Evolutionary conservation across 53 echinoderm and acorn worm species (phyloP), one percentile per base, ranked within the genome.

Genomic region (Pentamera pediparva): DNA sequence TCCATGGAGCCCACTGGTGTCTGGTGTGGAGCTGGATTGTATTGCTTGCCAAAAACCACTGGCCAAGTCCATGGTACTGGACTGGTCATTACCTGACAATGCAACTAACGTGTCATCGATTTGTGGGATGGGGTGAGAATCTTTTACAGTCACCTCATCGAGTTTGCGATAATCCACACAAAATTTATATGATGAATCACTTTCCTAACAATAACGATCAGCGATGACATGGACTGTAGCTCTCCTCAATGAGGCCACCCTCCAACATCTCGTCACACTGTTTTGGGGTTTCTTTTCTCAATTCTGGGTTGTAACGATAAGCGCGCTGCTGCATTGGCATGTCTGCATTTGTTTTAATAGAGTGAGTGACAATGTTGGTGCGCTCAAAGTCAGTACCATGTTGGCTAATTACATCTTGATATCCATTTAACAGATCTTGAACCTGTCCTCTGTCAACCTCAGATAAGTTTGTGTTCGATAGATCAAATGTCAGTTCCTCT

Each of bases 1-100:
- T n/a, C n/a, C n/a, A n/a, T n/a, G n/a, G n/a, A n/a, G n/a, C n/a
- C n/a, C n/a, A n/a, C n/a, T n/a, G n/a, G n/a, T n/a, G n/a, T n/a
- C n/a, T n/a, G n/a, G n/a, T n/a, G n/a, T n/a, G n/a, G n/a, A n/a
- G n/a, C n/a, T n/a, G n/a, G n/a, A n/a, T n/a, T n/a, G n/a, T n/a
- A n/a, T n/a, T n/a, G n/a, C 79, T 59, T 90, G 90, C 90, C 90
- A 90, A 35, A 86, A 90, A 15, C 90, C 90, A 61, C 78, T 78
- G 17, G 79, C 69, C 5, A 90, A 39, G 45, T 90, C 90, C 62
- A 90, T 75, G 26, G 76, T 63, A 6, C 51, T 59, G 61, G 82
- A 90, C 60, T 35, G 76, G n/a, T 69, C 31, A 2, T 67, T 78
- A 10, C 86, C 86, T 45, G 83, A 78, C 25, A 86, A 41, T 17